These are phyloP conservation scores for Eulemur macaco DNA, from an alignment of 2,113 vertebrate genomes.

Conservation along the genomic window DNA sequence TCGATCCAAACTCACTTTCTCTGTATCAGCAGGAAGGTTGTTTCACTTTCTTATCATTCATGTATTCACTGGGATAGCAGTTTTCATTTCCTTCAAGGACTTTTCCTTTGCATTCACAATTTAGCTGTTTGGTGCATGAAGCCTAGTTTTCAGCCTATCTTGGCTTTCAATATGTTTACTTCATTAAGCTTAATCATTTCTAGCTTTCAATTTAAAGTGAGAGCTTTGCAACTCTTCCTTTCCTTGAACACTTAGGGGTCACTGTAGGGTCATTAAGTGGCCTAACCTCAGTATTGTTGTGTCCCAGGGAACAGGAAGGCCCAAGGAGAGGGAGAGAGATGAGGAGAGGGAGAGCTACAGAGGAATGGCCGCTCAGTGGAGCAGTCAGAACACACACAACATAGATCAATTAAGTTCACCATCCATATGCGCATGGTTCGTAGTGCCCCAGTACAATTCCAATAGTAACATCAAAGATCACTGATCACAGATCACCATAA, in stretches of 20 bases:
- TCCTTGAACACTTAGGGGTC: neutral
- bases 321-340: neutral
- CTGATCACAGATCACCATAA: neutral
- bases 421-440: neutral
- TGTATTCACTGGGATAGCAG: neutral
- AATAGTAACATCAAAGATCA: neutral
- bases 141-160: neutral
- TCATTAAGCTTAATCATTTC: neutral
- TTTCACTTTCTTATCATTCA: neutral
- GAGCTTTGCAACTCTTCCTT: neutral
- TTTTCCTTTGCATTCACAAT: neutral
- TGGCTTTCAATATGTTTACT: neutral
- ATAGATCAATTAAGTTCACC: neutral
- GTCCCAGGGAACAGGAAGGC: neutral
- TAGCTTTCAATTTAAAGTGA: neutral
- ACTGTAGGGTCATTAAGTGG: neutral
- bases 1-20: neutral
- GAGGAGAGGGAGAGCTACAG: neutral
- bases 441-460: neutral
- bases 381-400: neutral
- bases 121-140: neutral
- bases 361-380: neutral
- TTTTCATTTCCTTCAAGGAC: neutral
- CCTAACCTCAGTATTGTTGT: neutral
- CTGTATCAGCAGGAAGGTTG: neutral